These are phyloP conservation scores for Nyleta sp. DNA, from an alignment of 2,888 invertebrate genomes.

Conservation along the genomic window DNA sequence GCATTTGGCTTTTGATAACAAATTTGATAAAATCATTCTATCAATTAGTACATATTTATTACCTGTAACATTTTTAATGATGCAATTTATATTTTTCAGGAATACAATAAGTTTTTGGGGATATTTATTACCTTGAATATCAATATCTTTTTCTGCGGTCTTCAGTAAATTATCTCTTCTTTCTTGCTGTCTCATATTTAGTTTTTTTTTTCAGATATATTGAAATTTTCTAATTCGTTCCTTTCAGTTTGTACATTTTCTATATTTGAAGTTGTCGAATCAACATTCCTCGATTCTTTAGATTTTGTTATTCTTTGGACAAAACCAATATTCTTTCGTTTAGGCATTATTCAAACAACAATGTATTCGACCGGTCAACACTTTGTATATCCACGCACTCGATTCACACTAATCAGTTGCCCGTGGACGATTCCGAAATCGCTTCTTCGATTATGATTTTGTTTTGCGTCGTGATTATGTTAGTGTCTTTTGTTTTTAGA, in stretches of 20 bases:
- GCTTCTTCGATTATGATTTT: too few species aligned
- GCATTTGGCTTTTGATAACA: constrained; percentile 3
- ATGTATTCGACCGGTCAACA: background rate
- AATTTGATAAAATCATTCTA: background rate
- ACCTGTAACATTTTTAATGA: background rate
- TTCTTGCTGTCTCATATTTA: background rate
- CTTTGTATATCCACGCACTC: background rate
- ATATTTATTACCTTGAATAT: background rate
- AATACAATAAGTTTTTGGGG: background rate
- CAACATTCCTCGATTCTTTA: background rate
- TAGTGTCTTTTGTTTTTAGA: too few species aligned
- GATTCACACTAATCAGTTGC: background rate
- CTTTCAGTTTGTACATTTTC: background rate
- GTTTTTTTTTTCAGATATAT: background rate
- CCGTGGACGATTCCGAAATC: too few species aligned
- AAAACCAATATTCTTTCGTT: background rate
- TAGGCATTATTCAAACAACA: constrained; percentile 7
- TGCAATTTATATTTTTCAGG: too few species aligned
- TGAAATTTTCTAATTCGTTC: background rate
- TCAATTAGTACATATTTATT: background rate
- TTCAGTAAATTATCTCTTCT: background rate
- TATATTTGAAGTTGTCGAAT: background rate
- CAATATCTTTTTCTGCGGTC: background rate
- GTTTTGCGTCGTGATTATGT: too few species aligned
- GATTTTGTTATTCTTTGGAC: background rate